These are phyloP conservation scores for Acheta domesticus DNA, from an alignment of 2,888 invertebrate species.

Conservation along the genomic window DNA sequence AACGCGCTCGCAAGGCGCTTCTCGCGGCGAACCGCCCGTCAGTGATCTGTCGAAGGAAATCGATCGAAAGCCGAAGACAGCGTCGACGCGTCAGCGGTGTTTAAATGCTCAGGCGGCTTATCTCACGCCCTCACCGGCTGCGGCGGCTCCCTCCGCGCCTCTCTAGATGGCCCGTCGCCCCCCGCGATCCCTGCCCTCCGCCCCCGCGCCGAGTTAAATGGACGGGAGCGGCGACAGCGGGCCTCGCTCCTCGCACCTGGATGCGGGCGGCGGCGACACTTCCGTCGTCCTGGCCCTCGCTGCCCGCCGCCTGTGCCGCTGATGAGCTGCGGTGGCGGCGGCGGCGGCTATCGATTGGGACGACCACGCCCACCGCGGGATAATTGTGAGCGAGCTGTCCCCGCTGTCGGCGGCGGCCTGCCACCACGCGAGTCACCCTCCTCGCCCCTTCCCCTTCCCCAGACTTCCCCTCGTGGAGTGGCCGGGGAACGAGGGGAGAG, in stretches of 20 bases:
- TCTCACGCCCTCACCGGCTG: background rate
- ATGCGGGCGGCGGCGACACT: background rate
- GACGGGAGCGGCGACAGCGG: background rate
- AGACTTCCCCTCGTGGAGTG: background rate
- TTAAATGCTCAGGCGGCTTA: conserved; percentile 4
- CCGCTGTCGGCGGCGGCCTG: background rate
- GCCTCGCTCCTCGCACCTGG: background rate
- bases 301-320: background rate
- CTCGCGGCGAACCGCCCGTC: no score
- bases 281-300: background rate
- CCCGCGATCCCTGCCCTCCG: background rate
- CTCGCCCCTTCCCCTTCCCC: background rate
- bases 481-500: no score
- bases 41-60: background rate
- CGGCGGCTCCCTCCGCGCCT: background rate
- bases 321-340: background rate
- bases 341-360: background rate
- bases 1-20: no score
- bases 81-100: background rate
- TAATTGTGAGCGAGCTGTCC: conserved; percentile 9
- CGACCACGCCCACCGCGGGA: conserved; percentile 18
- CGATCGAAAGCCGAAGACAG: background rate
- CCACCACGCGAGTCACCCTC: background rate
- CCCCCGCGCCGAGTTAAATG: background rate
- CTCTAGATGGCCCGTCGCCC: background rate